Evolutionary conservation across 1,140 invertebrate genomes (phyloP).

Genomic region (Drosophila nebulosa): DNA sequence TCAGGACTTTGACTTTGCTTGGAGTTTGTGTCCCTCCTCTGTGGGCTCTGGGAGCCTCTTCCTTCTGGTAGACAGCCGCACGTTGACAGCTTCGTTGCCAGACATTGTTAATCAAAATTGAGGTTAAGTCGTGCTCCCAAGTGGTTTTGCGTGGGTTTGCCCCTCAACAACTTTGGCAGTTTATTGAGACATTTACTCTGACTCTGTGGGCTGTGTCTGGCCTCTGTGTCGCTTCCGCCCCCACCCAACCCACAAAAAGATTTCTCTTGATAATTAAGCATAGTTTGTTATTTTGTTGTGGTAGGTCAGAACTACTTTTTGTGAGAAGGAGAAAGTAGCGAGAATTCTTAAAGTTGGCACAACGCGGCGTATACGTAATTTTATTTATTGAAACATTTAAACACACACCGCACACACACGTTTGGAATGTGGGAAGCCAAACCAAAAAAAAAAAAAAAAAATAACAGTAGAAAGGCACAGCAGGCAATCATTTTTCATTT

Average conservation of each 20-base stretch:
- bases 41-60: background rate
- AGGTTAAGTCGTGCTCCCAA: conserved; percentile 68
- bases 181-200: conserved; percentile 68
- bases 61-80: conserved; percentile 32
- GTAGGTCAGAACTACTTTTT: conserved; percentile 34
- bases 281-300: conserved; percentile 44
- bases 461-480: conserved; percentile 13
- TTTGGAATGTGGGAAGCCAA: conserved; percentile 15
- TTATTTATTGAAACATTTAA: conserved; percentile 45
- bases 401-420: background rate
- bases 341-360: conserved; percentile 14
- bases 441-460: background rate
- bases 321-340: background rate
- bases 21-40: background rate
- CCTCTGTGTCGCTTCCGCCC: background rate
- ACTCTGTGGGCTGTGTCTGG: conserved; percentile 22
- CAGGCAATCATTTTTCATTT: conserved; percentile 56
- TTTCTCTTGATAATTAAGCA: conserved; percentile 49
- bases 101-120: conserved; percentile 79
- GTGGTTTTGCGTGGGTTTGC: conserved; percentile 17
- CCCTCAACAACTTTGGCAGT: conserved; percentile 45
- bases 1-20: background rate
- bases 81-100: conserved; percentile 74
- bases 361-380: conserved; percentile 36
- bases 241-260: too few relatives aligned